Evolutionary conservation across 1,140 invertebrate genomes (phyloP), one percentile per base, ranked within the genome.

Genomic region (Scaptomyza hsui): DNA sequence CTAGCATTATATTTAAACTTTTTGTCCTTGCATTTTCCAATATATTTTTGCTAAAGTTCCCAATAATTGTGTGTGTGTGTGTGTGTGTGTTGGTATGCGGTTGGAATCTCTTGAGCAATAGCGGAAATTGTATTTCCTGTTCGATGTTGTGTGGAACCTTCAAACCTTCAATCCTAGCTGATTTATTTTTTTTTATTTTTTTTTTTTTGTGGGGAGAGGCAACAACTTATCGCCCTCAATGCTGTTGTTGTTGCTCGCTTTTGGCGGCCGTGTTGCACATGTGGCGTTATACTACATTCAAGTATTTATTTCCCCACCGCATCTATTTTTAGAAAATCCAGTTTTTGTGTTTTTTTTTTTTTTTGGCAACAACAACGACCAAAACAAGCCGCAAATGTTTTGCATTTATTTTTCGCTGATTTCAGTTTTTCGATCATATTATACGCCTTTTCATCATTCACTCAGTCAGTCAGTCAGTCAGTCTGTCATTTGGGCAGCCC

Each of bases 321-420:
- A 77, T 83, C 88, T 90, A 90, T 90, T 89, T 89, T 88, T 89
- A 89, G 88, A 90, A 90, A 89, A 89, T 89, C 88, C 88, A 83
- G 88, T 89, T 89, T 89, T 29, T 21, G 4, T 21, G 7, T 90
- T 85, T 57, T 88, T 89, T 89, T 89, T 29, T 21, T 2, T 21
- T 29, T 90, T 85, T 57, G 82, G 82, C 77, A 56, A 24, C 67
- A 63, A 12, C 59, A 52, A 16, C 35, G 53, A 37, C 39, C 61
- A 26, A 16, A 48, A 42, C 10, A 55, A 48, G 39, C 42, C 49
- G 60, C 55, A 41, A 57, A 77, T 79, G 81, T 57, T 86, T 83
- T 83, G 80, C 81, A 86, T 83, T 52, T 53, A 29, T 55, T 29
- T 18, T 52, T 37, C 44, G 29, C 60, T 12, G 37, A 44, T 63